These are phyloP conservation scores for Anolis apletophallus DNA, from an alignment of 2,797 vertebrate genomes.

Conservation along the genomic window DNA sequence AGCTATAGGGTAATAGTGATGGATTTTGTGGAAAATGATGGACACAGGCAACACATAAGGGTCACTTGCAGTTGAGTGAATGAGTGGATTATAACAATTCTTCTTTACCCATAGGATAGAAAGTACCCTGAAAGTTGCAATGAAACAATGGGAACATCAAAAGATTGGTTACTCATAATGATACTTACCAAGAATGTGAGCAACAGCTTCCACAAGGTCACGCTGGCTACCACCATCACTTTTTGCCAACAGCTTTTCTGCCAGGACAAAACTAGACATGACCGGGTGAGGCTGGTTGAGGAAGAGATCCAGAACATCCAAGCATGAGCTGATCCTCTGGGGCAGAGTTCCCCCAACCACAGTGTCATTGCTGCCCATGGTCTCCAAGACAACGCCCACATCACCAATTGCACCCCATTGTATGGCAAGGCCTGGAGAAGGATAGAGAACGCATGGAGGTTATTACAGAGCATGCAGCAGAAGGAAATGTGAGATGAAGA, in stretches of 20 bases:
- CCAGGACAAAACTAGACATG: constrained; percentile 93
- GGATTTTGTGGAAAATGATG: neutral
- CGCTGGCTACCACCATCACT: constrained; percentile 75
- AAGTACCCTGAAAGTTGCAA: neutral
- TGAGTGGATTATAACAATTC: neutral
- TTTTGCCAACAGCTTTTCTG: constrained; percentile 81
- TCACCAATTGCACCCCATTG: constrained; percentile 98
- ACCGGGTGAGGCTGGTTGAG: constrained; percentile 87
- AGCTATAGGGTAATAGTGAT: neutral
- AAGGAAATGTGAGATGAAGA: constrained; percentile 13
- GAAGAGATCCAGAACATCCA: constrained; percentile 93
- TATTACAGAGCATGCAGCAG: neutral
- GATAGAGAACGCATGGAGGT: neutral
- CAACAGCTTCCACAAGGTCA: constrained; percentile 89
- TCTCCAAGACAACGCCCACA: constrained; percentile 91
- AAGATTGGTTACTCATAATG: neutral
- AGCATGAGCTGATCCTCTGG: constrained; percentile 90
- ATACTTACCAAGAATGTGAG: constrained; percentile 91
- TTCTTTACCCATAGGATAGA: neutral
- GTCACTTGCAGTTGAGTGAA: neutral
- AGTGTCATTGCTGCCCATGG: constrained; percentile 84
- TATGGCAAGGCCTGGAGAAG: constrained; percentile 84
- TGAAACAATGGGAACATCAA: neutral
- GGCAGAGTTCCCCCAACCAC: constrained; percentile 91
- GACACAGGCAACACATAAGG: neutral